Percentiles rank a stretch among this genome's conserved stretches.
These are phyloP conservation scores for Perca schrenkii DNA, from an alignment of 2,113 vertebrate species.

Conservation along the genomic window DNA sequence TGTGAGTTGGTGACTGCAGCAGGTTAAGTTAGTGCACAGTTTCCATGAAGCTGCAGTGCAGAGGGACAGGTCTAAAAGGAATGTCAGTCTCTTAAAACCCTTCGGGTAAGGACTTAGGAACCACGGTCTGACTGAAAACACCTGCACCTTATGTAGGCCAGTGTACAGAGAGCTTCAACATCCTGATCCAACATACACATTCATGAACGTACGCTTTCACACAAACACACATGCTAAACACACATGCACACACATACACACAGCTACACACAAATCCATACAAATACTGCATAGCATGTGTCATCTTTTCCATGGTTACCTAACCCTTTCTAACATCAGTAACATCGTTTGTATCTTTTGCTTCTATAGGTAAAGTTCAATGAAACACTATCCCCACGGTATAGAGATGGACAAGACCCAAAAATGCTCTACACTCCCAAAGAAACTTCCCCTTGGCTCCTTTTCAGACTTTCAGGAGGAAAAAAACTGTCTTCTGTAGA, in stretches of 20 bases:
- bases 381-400: slow-evolving; percentile 75
- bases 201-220: slow-evolving; percentile 74
- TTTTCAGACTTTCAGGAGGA: slow-evolving; percentile 66
- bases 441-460: slow-evolving; percentile 70
- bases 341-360: slow-evolving; percentile 65
- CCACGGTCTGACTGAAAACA: slow-evolving; percentile 80
- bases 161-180: slow-evolving; percentile 66
- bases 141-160: slow-evolving; percentile 73
- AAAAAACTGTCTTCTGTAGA: slow-evolving; percentile 52
- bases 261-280: slow-evolving; percentile 25
- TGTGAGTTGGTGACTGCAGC: slow-evolving; percentile 52
- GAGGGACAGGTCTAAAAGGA: slow-evolving; percentile 73
- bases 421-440: slow-evolving; percentile 75
- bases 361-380: slow-evolving; percentile 68
- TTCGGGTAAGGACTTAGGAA: slow-evolving; percentile 74
- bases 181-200: slow-evolving; percentile 75
- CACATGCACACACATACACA: slow-evolving; percentile 30
- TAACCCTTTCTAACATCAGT: slow-evolving; percentile 48
- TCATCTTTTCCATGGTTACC: slow-evolving; percentile 70
- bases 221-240: slow-evolving; percentile 61
- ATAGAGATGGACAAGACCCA: slow-evolving; percentile 77
- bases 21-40: slow-evolving; percentile 36
- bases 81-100: slow-evolving; percentile 75
- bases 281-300: slow-evolving; percentile 46
- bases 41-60: slow-evolving; percentile 43